These are phyloP conservation scores for Hoplostethus mediterraneus DNA, from an alignment of 2,797 vertebrate genomes.

Conservation along the genomic window DNA sequence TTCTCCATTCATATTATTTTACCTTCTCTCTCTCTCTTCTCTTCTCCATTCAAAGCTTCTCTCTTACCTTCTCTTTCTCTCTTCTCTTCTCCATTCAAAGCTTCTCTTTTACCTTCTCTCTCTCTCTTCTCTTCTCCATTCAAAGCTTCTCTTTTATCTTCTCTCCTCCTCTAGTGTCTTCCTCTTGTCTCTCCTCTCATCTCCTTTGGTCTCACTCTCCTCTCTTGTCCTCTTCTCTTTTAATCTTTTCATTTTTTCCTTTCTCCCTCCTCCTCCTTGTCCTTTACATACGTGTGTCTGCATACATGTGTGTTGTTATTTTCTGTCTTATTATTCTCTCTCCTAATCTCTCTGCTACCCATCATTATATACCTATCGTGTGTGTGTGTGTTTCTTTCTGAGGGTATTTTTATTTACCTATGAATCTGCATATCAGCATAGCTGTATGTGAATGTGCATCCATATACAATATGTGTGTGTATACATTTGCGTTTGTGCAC, in stretches of 20 bases:
- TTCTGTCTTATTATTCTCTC: constrained; percentile 1
- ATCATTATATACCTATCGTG: background rate
- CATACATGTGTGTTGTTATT: background rate
- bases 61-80: background rate
- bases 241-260: background rate
- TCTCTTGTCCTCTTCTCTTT: background rate
- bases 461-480: constrained; percentile 6
- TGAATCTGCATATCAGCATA: too few species aligned
- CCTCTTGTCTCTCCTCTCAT: background rate
- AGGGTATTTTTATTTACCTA: too few species aligned
- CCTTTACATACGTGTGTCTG: background rate
- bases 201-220: background rate
- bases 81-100: background rate
- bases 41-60: background rate
- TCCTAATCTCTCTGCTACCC: background rate
- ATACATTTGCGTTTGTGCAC: constrained; percentile 7
- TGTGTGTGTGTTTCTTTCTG: background rate
- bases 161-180: background rate
- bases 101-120: background rate
- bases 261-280: background rate
- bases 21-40: background rate
- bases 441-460: constrained; percentile 9
- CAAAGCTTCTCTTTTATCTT: background rate
- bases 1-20: background rate
- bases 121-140: background rate